Percentiles rank a stretch among this genome's conserved stretches.
These are phyloP conservation scores for Drosophila orena DNA, from an alignment of 1,140 invertebrate genomes.

Conservation along the genomic window DNA sequence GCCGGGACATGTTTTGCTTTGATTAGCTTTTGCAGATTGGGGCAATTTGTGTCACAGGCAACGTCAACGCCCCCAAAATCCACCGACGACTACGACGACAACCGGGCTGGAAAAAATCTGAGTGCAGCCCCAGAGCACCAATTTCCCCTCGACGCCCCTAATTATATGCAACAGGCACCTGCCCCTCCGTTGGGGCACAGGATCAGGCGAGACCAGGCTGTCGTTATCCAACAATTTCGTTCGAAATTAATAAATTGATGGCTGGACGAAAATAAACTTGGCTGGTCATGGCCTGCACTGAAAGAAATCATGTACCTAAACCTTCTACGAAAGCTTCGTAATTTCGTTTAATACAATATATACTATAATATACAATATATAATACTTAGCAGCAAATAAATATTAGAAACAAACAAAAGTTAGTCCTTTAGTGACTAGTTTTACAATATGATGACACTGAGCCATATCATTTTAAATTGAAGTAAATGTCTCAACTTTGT, in stretches of 20 bases:
- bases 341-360: too few relatives aligned
- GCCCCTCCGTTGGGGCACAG: constrained; percentile 10
- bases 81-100: not conserved
- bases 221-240: constrained; percentile 72
- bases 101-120: constrained; percentile 21
- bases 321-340: too few relatives aligned
- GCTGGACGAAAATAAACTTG: constrained; percentile 53
- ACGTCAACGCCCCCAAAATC: constrained; percentile 60
- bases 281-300: constrained; percentile 33
- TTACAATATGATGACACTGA: too few relatives aligned
- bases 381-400: too few relatives aligned
- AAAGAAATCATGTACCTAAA: not conserved
- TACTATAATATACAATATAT: too few relatives aligned
- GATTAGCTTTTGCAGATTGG: constrained; percentile 73
- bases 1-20: constrained; percentile 71
- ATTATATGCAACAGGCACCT: constrained; percentile 77
- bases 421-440: too few relatives aligned
- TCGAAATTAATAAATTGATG: constrained; percentile 81
- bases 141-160: constrained; percentile 49
- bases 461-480: too few relatives aligned
- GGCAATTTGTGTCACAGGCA: constrained; percentile 74
- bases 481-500: too few relatives aligned
- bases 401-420: too few relatives aligned
- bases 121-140: constrained; percentile 42
- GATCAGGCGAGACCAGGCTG: constrained; percentile 4